Percentiles rank a stretch among this genome's conserved stretches.
Conservation (phyloP, 2,888 invertebrate genomes). For the Phorcus lineatus region DNA sequence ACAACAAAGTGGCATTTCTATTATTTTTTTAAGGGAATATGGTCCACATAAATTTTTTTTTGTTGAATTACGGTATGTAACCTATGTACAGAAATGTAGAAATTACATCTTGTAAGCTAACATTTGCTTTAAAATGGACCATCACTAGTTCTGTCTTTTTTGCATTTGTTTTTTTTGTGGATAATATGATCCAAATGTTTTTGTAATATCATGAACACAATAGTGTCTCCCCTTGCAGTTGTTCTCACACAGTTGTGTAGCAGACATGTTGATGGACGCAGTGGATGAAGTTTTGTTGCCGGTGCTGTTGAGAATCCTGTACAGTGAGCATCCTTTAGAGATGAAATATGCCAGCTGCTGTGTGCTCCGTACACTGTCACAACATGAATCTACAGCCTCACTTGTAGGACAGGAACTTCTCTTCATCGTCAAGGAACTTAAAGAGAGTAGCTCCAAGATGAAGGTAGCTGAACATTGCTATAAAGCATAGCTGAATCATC, state of each 20-base stretch:
- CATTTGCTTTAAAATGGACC: no score
- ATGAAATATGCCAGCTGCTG: constrained; percentile 58
- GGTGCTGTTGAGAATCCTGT: constrained; percentile 14
- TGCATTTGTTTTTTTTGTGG: no score
- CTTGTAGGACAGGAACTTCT: constrained; percentile 23
- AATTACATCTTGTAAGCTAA: no score
- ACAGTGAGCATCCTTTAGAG: constrained; percentile 38
- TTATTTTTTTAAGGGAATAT: no score
- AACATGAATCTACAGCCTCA: constrained; percentile 13
- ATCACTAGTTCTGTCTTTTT: no score
- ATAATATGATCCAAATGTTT: no score
- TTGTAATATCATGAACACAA: not conserved
- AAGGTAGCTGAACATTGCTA: not conserved
- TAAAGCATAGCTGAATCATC: not conserved
- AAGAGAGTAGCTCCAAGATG: constrained; percentile 21
- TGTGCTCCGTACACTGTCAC: constrained; percentile 47
- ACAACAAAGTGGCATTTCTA: no score
- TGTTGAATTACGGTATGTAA: no score
- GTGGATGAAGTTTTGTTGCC: constrained; percentile 16
- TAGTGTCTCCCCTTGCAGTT: not conserved
- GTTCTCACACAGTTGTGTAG: constrained; percentile 6
- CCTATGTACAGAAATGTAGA: no score
- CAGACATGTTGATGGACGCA: not conserved
- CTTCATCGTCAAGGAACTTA: constrained; percentile 25
- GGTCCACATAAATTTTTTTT: no score